phyloP scores from a whole-genome alignment of 1,140 invertebrate genomes.

The Neomicropteryx cornuta region DNA sequence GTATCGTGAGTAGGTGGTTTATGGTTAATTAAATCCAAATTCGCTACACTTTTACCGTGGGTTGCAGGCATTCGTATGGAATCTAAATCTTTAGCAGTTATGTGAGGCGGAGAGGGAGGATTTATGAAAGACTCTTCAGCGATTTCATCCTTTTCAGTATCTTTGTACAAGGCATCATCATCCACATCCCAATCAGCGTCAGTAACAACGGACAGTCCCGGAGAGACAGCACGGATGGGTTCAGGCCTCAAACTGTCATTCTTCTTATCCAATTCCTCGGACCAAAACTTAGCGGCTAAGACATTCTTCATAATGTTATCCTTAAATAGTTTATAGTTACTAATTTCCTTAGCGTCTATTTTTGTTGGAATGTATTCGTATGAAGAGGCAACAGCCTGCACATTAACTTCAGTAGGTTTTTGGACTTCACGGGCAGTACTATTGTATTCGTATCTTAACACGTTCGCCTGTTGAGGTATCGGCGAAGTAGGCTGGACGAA shows the following conservation, averaged over 20 bases:
- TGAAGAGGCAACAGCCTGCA: slow-evolving; percentile 26
- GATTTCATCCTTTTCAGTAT: slow-evolving; percentile 18
- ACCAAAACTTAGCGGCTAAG: slow-evolving; percentile 19
- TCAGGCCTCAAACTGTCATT: too few species aligned
- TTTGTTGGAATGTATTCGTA: slow-evolving; percentile 38
- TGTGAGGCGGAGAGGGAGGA: too few species aligned
- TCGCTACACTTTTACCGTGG: too few species aligned
- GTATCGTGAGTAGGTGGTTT: too few species aligned
- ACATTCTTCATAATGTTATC: slow-evolving; percentile 32
- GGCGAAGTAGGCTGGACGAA: too few species aligned
- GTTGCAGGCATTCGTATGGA: background rate
- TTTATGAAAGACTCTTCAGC: too few species aligned
- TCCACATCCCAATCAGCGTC: slow-evolving; percentile 32
- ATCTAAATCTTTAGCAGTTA: too few species aligned
- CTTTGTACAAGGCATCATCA: slow-evolving; percentile 36
- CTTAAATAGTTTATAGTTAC: slow-evolving; percentile 37
- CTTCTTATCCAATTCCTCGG: slow-evolving; percentile 22
- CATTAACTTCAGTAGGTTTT: slow-evolving; percentile 1
- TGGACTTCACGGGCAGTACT: slow-evolving; percentile 2
- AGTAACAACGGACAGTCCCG: too few species aligned
- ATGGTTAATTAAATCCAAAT: too few species aligned
- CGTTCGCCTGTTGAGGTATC: background rate
- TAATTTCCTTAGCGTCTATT: slow-evolving; percentile 28
- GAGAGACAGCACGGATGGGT: too few species aligned
- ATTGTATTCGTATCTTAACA: slow-evolving; percentile 1